Evolutionary conservation across 2,888 invertebrate genomes (phyloP), one percentile per base, ranked within the genome.

Genomic region (Brachyptera risi): DNA sequence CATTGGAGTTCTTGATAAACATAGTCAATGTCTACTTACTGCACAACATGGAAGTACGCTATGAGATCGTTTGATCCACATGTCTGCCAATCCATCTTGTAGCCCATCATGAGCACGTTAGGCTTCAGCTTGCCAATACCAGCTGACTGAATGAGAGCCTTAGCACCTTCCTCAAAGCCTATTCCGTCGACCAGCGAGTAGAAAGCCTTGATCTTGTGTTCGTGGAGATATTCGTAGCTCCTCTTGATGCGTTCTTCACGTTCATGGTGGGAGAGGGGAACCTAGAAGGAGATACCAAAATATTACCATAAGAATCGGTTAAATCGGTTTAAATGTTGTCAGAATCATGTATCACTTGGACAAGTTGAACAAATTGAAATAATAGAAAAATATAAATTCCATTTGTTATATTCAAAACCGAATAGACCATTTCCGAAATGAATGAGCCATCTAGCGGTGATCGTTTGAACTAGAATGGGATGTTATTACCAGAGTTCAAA

Each of bases 41-140:
- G 95, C 65, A 98, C 82, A 37, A 94, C 87, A 71, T 93, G 90
- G 76, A 98, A 96, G 77, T 98, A 98, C 1, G 91, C 86, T 15
- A 87, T 81, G 5, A 96, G 82, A 65, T 92, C 89, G 13, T 83
- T 79, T 0, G 83, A 79, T 23, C 85, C 82, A 62, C 92, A 89
- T 0, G 79, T 82, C 58, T 80, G 78, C 98, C 98, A 98, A 73
- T 96, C 87, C 9, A 82, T 82, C 75, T 98, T 98, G 78, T 90
- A 98, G 2, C 98, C 98, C 85, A 98, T 87, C 70, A 98, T 81
- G 50, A 98, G 79, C 61, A 96, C 92, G 74, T 98, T 98, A 13
- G 98, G 97, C 51, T 87, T 82, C 64, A 99, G 80, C 72, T 93
- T 90, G 7, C 98, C 98, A 56, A 98, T 86, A 1, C 98, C 98